Conservation (phyloP, 2,113 vertebrate genomes). For the Pyxicephalus adspersus region DNA sequence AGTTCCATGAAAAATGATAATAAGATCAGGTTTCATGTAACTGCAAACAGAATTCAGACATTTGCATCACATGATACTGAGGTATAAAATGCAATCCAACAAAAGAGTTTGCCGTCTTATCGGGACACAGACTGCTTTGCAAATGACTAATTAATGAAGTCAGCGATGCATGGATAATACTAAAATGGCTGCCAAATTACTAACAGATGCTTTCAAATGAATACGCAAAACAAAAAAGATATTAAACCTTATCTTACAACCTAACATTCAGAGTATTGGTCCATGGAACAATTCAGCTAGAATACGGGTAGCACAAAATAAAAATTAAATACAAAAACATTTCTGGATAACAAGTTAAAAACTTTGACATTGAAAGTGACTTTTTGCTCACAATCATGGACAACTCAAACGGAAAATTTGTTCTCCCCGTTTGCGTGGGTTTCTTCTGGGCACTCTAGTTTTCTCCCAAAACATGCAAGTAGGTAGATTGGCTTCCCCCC, state of each 20-base stretch:
- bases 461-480: too few species aligned
- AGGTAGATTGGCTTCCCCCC: too few species aligned
- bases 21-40: neutral
- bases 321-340: too few species aligned
- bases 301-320: too few species aligned
- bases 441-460: too few species aligned
- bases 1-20: neutral
- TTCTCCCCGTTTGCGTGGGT: too few species aligned
- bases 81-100: neutral
- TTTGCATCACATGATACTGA: too few species aligned
- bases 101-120: slow-evolving; percentile 54
- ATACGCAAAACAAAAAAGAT: neutral
- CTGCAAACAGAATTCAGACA: slow-evolving; percentile 49
- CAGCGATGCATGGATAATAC: slow-evolving; percentile 24
- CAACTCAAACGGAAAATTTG: too few species aligned
- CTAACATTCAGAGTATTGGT: neutral
- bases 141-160: slow-evolving; percentile 25
- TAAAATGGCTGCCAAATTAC: slow-evolving; percentile 24
- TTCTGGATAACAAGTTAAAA: too few species aligned
- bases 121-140: slow-evolving; percentile 41
- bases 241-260: slow-evolving; percentile 6
- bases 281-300: neutral
- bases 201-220: neutral
- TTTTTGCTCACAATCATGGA: too few species aligned
- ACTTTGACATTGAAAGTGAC: too few species aligned